Percentiles rank a stretch among this genome's conserved stretches.
Evolutionary conservation across 2,888 invertebrate species (phyloP).

Genomic region (Epirrhoe alternata): DNA sequence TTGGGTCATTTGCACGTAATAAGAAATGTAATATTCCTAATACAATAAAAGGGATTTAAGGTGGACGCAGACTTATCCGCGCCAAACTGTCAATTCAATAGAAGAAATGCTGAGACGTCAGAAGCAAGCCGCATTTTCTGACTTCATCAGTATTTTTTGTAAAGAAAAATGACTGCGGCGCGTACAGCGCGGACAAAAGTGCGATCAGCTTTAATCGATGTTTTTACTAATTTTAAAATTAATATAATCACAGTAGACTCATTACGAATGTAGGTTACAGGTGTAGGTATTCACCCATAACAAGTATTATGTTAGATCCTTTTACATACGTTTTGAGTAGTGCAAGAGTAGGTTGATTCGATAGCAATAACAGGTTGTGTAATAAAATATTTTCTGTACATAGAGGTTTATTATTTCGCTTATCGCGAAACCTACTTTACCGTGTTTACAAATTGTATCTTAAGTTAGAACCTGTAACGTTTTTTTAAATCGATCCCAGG

Average conservation of each 20-base stretch:
- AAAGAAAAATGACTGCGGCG: no score
- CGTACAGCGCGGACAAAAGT: no score
- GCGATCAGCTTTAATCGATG: no score
- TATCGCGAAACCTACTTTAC: slow-evolving; percentile 45
- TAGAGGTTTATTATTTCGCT: slow-evolving; percentile 51
- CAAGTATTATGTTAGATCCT: slow-evolving; percentile 4
- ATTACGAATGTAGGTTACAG: neutral
- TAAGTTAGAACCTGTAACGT: slow-evolving; percentile 4
- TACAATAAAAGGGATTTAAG: no score
- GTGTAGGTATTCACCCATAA: neutral
- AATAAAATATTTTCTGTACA: slow-evolving; percentile 49
- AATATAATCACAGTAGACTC: neutral
- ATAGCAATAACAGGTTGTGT: slow-evolving; percentile 32
- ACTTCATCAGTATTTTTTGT: no score
- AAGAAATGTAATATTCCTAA: neutral
- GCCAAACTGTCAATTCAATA: no score
- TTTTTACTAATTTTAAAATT: no score
- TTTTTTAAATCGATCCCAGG: neutral
- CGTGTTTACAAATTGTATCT: slow-evolving; percentile 32
- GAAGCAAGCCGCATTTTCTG: no score
- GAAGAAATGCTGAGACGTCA: no score
- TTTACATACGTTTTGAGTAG: neutral
- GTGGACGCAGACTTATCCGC: no score
- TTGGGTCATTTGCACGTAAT: slow-evolving; percentile 1
- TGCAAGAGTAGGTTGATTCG: slow-evolving; percentile 25